Evolutionary conservation across 2,113 vertebrate species (phyloP).

Genomic region (Marcusenius ussheri): DNA sequence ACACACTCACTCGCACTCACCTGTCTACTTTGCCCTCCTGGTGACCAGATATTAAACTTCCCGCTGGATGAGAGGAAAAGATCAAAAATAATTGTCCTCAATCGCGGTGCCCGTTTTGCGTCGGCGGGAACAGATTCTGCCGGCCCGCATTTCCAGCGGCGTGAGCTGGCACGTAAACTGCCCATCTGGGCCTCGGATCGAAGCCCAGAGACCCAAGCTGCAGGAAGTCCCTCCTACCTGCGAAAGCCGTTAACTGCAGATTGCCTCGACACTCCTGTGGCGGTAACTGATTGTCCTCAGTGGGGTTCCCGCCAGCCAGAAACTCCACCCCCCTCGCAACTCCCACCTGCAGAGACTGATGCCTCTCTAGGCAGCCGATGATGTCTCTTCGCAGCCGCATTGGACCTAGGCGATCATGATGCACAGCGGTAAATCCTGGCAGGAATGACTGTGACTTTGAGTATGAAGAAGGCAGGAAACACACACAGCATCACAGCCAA

Average conservation of each 20-base stretch:
- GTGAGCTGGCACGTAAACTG: background rate
- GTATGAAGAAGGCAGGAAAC: background rate
- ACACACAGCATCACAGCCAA: background rate
- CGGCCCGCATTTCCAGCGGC: background rate
- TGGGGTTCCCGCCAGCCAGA: background rate
- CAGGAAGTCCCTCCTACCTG: background rate
- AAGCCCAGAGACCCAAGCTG: background rate
- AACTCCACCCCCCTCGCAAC: background rate
- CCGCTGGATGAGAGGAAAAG: background rate
- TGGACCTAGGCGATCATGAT: background rate
- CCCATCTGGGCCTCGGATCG: conserved; percentile 1
- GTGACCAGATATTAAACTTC: background rate
- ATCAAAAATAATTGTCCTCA: background rate
- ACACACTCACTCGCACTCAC: background rate
- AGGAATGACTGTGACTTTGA: background rate
- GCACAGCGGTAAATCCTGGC: conserved; percentile 5
- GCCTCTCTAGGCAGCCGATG: background rate
- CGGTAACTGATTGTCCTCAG: conserved; percentile 7
- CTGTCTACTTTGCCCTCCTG: background rate
- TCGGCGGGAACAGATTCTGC: background rate
- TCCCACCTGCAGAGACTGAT: background rate
- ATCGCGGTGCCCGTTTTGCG: background rate
- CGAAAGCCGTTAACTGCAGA: conserved; percentile 3
- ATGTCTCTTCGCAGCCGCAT: background rate
- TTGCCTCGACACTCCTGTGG: conserved; percentile 1